Percentiles rank a stretch among this genome's conserved stretches.
Evolutionary conservation across 2,797 vertebrate genomes (phyloP).

Genomic region (Anomalospiza imberbis): DNA sequence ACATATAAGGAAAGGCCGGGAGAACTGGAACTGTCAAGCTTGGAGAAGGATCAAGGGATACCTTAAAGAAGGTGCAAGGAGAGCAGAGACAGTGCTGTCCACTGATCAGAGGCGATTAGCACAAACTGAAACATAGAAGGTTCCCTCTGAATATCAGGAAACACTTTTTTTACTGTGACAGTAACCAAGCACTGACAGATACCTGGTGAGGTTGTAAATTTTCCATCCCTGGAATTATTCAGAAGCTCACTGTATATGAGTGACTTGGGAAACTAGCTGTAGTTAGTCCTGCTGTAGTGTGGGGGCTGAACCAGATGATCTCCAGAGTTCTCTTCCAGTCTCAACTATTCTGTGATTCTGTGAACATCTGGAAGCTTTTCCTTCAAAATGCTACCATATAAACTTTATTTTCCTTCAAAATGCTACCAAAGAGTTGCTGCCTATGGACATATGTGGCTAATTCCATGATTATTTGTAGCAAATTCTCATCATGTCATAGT

Average conservation of each 20-base stretch:
- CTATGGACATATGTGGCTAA: neutral
- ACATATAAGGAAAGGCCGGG: neutral
- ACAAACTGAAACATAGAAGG: neutral
- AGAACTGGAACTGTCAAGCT: neutral
- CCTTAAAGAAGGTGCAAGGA: neutral
- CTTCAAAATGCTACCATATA: neutral
- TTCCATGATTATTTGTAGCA: neutral
- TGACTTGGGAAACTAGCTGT: neutral
- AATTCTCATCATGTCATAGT: neutral
- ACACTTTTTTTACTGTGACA: rapidly evolving
- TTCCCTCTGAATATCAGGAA: neutral
- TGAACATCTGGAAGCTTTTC: neutral
- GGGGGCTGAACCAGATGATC: neutral
- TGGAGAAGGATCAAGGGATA: neutral
- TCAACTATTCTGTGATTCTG: neutral
- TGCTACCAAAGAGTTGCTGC: neutral
- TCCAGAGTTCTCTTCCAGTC: neutral
- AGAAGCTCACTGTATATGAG: neutral
- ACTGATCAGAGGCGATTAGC: neutral
- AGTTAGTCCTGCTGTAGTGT: neutral
- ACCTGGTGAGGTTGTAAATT: neutral
- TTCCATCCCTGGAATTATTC: neutral
- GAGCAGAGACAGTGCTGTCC: neutral
- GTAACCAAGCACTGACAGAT: neutral
- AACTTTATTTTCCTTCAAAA: neutral